phyloP scores from a whole-genome alignment of 2,888 invertebrate species.

The Branchipolynoe longqiensis region DNA sequence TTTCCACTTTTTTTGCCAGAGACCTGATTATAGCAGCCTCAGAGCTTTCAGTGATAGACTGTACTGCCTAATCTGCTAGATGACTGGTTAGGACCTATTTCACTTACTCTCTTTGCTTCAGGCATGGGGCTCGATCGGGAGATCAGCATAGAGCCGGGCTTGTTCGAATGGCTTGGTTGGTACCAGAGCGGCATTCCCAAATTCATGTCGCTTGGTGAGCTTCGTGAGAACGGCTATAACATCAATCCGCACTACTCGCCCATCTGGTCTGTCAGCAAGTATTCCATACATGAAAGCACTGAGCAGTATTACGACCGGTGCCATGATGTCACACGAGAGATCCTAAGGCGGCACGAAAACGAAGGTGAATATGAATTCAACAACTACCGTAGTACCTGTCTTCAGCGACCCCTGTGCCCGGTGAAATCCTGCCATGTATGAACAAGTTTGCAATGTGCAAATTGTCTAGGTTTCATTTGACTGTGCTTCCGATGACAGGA shows the following conservation, averaged over 20 bases:
- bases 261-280: conserved; percentile 78
- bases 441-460: too few relatives aligned
- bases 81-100: too few relatives aligned
- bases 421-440: too few relatives aligned
- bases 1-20: too few relatives aligned
- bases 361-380: too few relatives aligned
- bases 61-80: too few relatives aligned
- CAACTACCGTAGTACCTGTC: too few relatives aligned
- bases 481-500: too few relatives aligned
- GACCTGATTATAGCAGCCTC: too few relatives aligned
- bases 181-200: conserved; percentile 83
- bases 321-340: conserved; percentile 84
- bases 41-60: too few relatives aligned
- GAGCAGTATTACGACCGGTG: conserved; percentile 87
- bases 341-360: conserved; percentile 84
- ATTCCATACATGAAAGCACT: conserved; percentile 84
- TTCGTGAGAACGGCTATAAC: conserved; percentile 88
- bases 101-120: conserved; percentile 70
- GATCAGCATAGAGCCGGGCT: conserved; percentile 89
- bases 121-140: conserved; percentile 82
- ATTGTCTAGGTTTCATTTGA: too few relatives aligned
- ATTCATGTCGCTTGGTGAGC: conserved; percentile 84
- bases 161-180: conserved; percentile 97
- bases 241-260: conserved; percentile 85
- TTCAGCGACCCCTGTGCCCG: too few relatives aligned